Evolutionary conservation across 2,113 vertebrate species (phyloP).

Genomic region (Podilymbus podiceps): DNA sequence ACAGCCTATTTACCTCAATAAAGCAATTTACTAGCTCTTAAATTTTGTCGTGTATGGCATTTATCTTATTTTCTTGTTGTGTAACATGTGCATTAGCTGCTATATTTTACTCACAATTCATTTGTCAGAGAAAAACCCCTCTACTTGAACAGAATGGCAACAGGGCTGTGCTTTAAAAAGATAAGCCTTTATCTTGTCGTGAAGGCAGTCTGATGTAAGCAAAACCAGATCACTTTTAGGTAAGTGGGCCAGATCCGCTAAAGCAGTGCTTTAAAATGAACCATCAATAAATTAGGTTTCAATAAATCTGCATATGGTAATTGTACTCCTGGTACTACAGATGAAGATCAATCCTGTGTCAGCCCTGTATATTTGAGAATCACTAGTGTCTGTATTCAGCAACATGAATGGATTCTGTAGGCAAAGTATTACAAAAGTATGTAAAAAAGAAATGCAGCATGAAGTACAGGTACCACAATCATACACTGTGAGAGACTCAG

Average conservation of each 20-base stretch:
- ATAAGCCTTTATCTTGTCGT: too few relatives aligned
- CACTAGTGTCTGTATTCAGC: background rate
- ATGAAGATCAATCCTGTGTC: background rate
- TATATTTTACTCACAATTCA: background rate
- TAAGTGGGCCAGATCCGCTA: background rate
- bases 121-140: background rate
- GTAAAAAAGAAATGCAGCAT: background rate
- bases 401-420: background rate
- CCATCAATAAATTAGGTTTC: background rate
- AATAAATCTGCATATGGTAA: background rate
- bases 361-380: background rate
- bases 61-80: background rate
- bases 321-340: background rate
- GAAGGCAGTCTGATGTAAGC: background rate
- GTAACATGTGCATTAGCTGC: background rate
- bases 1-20: background rate
- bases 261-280: background rate
- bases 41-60: background rate
- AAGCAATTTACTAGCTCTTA: background rate
- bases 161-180: too few relatives aligned
- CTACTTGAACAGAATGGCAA: background rate
- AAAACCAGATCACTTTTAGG: background rate
- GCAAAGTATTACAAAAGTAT: accelerated
- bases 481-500: too few relatives aligned
- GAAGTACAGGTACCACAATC: background rate